Conservation (phyloP, 2,888 invertebrate species). For the Camptogramma bilineatum region DNA sequence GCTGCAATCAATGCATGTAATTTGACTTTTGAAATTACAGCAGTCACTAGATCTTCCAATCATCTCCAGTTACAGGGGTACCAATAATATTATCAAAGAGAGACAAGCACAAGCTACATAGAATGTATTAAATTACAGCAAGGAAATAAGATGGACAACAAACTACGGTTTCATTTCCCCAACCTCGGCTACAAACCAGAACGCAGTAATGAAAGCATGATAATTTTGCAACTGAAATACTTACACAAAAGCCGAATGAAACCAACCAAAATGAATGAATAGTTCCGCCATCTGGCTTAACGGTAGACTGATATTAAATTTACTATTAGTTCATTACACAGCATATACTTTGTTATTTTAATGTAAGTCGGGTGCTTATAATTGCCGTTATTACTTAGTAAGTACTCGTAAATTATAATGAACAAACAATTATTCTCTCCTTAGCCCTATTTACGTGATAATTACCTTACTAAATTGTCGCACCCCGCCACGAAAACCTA, state of each 20-base stretch:
- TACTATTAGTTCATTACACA: constrained; percentile 7
- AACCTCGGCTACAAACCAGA: constrained; percentile 12
- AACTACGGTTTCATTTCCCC: constrained; percentile 18
- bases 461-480: constrained; percentile 43
- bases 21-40: no score
- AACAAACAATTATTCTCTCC: constrained; percentile 45
- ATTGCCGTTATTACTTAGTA: constrained; percentile 40
- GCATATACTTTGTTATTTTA: constrained; percentile 22
- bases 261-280: constrained; percentile 8
- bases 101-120: neutral
- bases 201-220: constrained; percentile 20
- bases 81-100: neutral
- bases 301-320: constrained; percentile 3
- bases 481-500: constrained; percentile 22
- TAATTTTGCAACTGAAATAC: constrained; percentile 20
- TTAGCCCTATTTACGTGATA: constrained; percentile 42
- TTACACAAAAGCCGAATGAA: constrained; percentile 12
- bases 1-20: no score
- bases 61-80: no score
- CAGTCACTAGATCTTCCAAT: no score
- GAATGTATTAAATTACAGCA: constrained; percentile 8
- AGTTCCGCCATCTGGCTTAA: constrained; percentile 1
- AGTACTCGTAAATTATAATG: constrained; percentile 44
- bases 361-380: constrained; percentile 40
- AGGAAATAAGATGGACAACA: constrained; percentile 26